Percentiles rank a stretch among this genome's conserved stretches.
phyloP scores from a whole-genome alignment of 2,888 invertebrate genomes.

The Xylocampa areola region DNA sequence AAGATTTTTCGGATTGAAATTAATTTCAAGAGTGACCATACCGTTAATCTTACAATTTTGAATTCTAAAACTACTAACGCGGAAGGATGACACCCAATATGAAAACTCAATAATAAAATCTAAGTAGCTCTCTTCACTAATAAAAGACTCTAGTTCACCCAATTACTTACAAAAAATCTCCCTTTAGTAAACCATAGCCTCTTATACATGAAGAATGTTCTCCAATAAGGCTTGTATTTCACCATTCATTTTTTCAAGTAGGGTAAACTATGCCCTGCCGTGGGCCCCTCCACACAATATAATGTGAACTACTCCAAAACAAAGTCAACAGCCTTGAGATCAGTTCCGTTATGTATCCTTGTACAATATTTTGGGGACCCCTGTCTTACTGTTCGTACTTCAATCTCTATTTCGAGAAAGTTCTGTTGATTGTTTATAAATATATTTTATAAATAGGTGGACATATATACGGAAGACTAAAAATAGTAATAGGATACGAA shows the following conservation, averaged over 20 bases:
- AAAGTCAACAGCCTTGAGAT: constrained; percentile 77
- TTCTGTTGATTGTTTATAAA: too few relatives aligned
- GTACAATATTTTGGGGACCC: constrained; percentile 45
- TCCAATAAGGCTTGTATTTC: constrained; percentile 68
- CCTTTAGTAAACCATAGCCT: constrained; percentile 64
- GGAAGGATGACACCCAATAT: constrained; percentile 18
- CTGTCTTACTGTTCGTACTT: neutral
- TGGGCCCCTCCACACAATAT: constrained; percentile 65
- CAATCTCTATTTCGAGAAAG: too few relatives aligned
- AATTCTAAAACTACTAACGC: constrained; percentile 1
- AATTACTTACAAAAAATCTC: constrained; percentile 58
- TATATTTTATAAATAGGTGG: too few relatives aligned
- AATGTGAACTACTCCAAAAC: constrained; percentile 70
- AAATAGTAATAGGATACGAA: too few relatives aligned
- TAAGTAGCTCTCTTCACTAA: constrained; percentile 26
- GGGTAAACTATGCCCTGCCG: constrained; percentile 70
- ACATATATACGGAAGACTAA: too few relatives aligned
- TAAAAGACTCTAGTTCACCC: constrained; percentile 49
- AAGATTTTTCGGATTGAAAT: too few relatives aligned
- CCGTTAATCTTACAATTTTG: neutral
- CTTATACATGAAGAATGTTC: constrained; percentile 71
- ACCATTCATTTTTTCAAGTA: constrained; percentile 74
- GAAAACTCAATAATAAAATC: constrained; percentile 37
- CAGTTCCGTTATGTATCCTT: constrained; percentile 53
- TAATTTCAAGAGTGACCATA: too few relatives aligned